Conservation (phyloP, 2,888 invertebrate genomes). For the Phlogophora meticulosa region DNA sequence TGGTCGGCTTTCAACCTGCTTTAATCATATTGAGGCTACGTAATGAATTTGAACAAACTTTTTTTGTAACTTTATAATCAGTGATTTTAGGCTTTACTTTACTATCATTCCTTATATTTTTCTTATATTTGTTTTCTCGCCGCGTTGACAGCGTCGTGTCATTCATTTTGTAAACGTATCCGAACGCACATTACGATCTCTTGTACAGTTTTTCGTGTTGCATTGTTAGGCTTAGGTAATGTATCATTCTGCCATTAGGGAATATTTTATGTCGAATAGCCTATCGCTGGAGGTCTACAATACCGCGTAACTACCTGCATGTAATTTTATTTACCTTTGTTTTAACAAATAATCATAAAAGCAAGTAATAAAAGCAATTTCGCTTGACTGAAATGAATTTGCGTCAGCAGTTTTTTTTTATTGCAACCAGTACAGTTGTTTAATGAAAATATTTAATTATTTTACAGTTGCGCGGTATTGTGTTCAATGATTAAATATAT, state of each 20-base stretch:
- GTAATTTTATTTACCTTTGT: constrained; percentile 6
- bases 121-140: constrained; percentile 51
- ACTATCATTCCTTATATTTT: constrained; percentile 68
- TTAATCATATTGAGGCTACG: constrained; percentile 50
- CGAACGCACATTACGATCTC: constrained; percentile 82
- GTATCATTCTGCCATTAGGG: constrained; percentile 67
- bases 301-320: constrained; percentile 45
- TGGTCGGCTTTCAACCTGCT: constrained; percentile 67
- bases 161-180: constrained; percentile 65
- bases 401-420: neutral
- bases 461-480: constrained; percentile 61
- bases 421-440: constrained; percentile 12
- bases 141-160: constrained; percentile 43
- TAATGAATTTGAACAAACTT: constrained; percentile 42
- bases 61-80: constrained; percentile 41
- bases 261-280: constrained; percentile 60
- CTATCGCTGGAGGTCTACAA: constrained; percentile 49
- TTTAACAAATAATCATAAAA: constrained; percentile 13
- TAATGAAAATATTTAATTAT: neutral
- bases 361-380: constrained; percentile 13
- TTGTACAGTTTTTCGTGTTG: constrained; percentile 71
- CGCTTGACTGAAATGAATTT: constrained; percentile 16
- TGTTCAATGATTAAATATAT: constrained; percentile 50
- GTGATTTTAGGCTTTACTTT: constrained; percentile 63
- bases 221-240: constrained; percentile 70